These are phyloP conservation scores for Lepidurus apus DNA, from an alignment of 1,140 invertebrate species.

Conservation along the genomic window DNA sequence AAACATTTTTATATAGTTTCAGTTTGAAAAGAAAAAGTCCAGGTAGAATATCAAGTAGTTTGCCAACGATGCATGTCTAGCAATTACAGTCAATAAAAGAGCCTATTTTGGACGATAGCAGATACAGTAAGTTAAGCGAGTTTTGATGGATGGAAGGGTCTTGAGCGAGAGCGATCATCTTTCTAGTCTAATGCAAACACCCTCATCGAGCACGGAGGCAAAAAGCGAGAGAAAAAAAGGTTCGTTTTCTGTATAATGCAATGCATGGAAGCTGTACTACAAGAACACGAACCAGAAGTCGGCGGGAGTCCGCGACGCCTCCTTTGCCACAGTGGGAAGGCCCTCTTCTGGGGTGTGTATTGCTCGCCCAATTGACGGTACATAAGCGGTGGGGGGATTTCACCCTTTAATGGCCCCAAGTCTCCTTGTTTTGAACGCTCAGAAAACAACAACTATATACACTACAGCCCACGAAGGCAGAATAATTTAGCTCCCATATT, in stretches of 20 bases:
- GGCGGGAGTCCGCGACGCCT: not conserved
- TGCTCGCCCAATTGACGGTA: not conserved
- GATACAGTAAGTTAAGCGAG: no score
- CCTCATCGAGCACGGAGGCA: not conserved
- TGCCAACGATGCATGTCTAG: not conserved
- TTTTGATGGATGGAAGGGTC: no score
- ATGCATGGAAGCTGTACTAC: not conserved
- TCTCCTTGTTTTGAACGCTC: not conserved
- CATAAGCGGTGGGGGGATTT: not conserved
- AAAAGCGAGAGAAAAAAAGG: not conserved
- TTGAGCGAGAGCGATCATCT: not conserved
- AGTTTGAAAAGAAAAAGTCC: not conserved
- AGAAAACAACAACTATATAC: not conserved
- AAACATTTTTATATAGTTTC: no score
- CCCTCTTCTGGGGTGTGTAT: not conserved
- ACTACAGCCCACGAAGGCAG: not conserved
- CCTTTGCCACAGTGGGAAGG: not conserved
- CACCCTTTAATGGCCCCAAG: not conserved
- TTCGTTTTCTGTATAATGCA: not conserved
- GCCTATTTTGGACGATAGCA: no score
- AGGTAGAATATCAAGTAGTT: not conserved
- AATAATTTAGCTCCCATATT: not conserved
- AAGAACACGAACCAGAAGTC: not conserved
- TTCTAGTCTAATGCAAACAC: constrained; percentile 6
- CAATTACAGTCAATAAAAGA: no score